Evolutionary conservation across 2,113 vertebrate species (phyloP), one percentile per base, ranked within the genome.

Genomic region (Gnathonemus longibarbis): DNA sequence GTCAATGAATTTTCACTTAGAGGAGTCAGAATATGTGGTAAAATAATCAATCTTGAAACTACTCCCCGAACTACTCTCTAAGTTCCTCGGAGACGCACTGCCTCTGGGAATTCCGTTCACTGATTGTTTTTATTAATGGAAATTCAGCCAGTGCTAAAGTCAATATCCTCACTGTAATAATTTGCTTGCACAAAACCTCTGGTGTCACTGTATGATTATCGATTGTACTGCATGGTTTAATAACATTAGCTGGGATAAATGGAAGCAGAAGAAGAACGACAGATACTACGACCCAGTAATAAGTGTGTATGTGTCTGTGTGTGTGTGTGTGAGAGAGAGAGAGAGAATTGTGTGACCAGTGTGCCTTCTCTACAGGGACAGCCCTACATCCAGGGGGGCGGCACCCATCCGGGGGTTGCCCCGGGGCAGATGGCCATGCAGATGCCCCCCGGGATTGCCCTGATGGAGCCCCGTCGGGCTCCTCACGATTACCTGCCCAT

Each of bases 401-500:
- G 93, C 66, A 93, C 93, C 27, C 95, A 95, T 70, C 93, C 95
- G 1, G 95, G 92, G 48, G 53, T 96, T 94, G 90, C 93, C 91
- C 86, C 95, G 70, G 45, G 95, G 89, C 96, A 97, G 70, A 96
- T 97, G 91, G 95, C 97, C 50, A 97, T 97, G 93, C 97, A 97
- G 91, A 96, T 97, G 94, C 97, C 96, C 0, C 96, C 97, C 2
- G 96, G 96, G 77, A 95, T 98, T 89, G 96, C 97, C 88, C 93
- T 98, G 31, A 95, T 98, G 96, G 97, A 98, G 92, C 95, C 96
- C 0, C 96, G 97, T 3, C 96, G 97, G 49, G 97, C 97, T 0
- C 97, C 98, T 0, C 98, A 98, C n/a, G 97, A 98, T 94, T 98
- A 98, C 94, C 96, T 98, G 94, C 98, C 98, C 94, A 98, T 98